These are phyloP conservation scores for Pissodes strobi DNA, from an alignment of 1,140 invertebrate genomes.

Conservation along the genomic window DNA sequence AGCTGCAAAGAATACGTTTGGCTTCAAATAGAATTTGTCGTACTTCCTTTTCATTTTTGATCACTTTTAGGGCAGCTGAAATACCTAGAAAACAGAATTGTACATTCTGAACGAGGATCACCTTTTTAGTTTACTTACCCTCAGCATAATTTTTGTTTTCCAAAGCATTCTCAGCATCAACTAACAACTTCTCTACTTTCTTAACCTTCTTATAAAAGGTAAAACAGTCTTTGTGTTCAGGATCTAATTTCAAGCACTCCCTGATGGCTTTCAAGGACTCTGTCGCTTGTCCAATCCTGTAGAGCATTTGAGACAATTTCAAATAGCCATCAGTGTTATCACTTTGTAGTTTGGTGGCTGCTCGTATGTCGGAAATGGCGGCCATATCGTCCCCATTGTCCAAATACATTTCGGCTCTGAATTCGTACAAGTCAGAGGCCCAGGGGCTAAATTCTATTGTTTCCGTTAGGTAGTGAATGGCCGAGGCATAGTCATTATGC, in stretches of 20 bases:
- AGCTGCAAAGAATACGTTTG: constrained; percentile 74
- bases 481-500: constrained; percentile 70
- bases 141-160: constrained; percentile 72
- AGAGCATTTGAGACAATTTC: constrained; percentile 82
- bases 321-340: constrained; percentile 92
- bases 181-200: constrained; percentile 88
- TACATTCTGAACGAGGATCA: no score
- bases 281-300: constrained; percentile 88
- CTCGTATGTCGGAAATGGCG: constrained; percentile 89
- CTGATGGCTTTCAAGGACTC: constrained; percentile 91
- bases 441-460: constrained; percentile 90
- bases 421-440: constrained; percentile 80
- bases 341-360: constrained; percentile 85
- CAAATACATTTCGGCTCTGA: constrained; percentile 85
- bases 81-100: constrained; percentile 11
- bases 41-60: constrained; percentile 71
- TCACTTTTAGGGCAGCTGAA: constrained; percentile 59
- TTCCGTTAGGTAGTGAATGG: constrained; percentile 71
- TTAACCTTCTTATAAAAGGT: constrained; percentile 97
- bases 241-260: constrained; percentile 97
- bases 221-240: constrained; percentile 95
- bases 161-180: constrained; percentile 71
- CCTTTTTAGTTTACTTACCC: constrained; percentile 60
- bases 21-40: constrained; percentile 75
- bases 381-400: constrained; percentile 77